A percentile compares a stretch with the other conserved stretches of the same genome.
These are phyloP conservation scores for Drosophila rubida DNA, from an alignment of 2,888 invertebrate genomes.

Conservation along the genomic window DNA sequence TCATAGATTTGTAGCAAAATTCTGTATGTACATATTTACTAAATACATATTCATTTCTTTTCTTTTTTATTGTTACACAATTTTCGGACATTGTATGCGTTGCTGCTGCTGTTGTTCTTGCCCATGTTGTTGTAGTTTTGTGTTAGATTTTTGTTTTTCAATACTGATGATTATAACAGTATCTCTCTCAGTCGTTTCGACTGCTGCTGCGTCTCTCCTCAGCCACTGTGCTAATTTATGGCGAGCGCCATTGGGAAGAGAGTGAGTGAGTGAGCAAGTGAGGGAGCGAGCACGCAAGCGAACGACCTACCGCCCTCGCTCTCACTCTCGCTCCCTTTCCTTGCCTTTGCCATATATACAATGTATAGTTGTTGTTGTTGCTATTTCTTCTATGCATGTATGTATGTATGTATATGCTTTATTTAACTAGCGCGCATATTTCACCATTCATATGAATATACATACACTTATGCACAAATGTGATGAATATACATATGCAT, in stretches of 20 bases:
- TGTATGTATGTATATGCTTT: constrained; percentile 27
- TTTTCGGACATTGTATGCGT: constrained; percentile 38
- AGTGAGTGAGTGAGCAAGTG: constrained; percentile 23
- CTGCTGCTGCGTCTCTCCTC: constrained; percentile 51
- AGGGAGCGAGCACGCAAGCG: constrained; percentile 27
- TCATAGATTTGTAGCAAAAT: constrained; percentile 19
- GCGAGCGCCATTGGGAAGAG: constrained; percentile 48
- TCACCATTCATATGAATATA: constrained; percentile 38
- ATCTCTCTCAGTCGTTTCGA: constrained; percentile 53
- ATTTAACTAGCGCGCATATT: constrained; percentile 58
- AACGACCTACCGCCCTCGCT: constrained; percentile 37
- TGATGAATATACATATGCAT: constrained; percentile 30
- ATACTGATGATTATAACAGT: constrained; percentile 61
- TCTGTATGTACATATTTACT: constrained; percentile 6
- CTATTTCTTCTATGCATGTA: constrained; percentile 34
- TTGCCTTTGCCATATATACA: constrained; percentile 30
- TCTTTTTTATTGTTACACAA: constrained; percentile 56
- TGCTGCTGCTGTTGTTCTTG: constrained; percentile 4
- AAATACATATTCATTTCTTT: neutral
- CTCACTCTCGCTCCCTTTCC: constrained; percentile 19
- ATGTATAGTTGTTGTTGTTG: constrained; percentile 39
- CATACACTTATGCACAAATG: constrained; percentile 13
- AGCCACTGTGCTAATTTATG: constrained; percentile 62
- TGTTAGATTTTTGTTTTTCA: constrained; percentile 28
- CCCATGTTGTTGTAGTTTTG: constrained; percentile 47